Percentiles rank a stretch among this genome's conserved stretches.
These are phyloP conservation scores for Papilio polytes DNA, from an alignment of 1,140 invertebrate species.

Conservation along the genomic window DNA sequence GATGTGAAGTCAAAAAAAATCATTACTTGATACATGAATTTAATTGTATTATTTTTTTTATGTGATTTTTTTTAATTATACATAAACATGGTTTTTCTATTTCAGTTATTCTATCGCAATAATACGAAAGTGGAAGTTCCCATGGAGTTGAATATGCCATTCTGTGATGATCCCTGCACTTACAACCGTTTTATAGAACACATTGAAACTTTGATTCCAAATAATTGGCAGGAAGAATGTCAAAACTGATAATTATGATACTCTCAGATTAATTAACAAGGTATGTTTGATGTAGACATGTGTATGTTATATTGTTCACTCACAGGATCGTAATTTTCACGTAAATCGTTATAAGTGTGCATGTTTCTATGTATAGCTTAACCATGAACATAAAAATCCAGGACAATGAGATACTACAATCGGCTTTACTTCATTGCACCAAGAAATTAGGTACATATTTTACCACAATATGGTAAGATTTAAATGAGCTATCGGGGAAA, in stretches of 20 bases:
- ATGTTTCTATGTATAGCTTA: not conserved
- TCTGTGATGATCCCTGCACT: slow-evolving; percentile 72
- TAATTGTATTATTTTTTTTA: not conserved
- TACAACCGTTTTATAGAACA: slow-evolving; percentile 61
- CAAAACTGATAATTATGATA: slow-evolving; percentile 51
- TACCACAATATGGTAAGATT: too few relatives aligned
- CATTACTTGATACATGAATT: too few relatives aligned
- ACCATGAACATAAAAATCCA: not conserved
- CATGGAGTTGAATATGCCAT: slow-evolving; percentile 71
- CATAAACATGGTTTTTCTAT: slow-evolving; percentile 39
- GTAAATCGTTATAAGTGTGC: not conserved
- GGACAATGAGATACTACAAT: too few relatives aligned
- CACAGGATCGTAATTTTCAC: not conserved
- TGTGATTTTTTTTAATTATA: not conserved
- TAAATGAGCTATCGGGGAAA: too few relatives aligned
- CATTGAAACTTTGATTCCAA: slow-evolving; percentile 61
- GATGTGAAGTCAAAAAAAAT: too few relatives aligned
- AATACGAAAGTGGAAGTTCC: slow-evolving; percentile 78
- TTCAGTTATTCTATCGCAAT: slow-evolving; percentile 76
- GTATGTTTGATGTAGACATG: too few relatives aligned
- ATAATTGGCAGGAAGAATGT: slow-evolving; percentile 74
- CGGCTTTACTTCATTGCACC: too few relatives aligned
- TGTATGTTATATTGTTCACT: not conserved
- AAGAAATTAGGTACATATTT: too few relatives aligned
- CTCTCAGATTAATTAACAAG: not conserved